Percentiles rank a stretch among this genome's conserved stretches.
phyloP scores from a whole-genome alignment of 2,888 invertebrate genomes.

The Abscondita cerata region DNA sequence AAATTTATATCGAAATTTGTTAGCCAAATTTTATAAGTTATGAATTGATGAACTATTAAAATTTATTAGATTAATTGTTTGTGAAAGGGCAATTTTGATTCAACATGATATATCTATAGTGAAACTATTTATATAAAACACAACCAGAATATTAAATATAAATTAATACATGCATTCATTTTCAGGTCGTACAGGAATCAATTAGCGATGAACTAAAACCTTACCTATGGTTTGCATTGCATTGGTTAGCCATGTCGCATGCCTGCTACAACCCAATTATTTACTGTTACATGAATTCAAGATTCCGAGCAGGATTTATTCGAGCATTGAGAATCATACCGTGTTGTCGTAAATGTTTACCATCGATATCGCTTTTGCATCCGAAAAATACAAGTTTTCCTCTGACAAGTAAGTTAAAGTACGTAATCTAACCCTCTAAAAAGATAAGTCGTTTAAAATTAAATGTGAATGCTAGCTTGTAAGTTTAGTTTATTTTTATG shows the following conservation, averaged over 20 bases:
- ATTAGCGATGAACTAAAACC: slow-evolving; percentile 64
- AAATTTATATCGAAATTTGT: too few species aligned
- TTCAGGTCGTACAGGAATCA: slow-evolving; percentile 52
- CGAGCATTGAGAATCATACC: slow-evolving; percentile 66
- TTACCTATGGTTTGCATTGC: slow-evolving; percentile 79
- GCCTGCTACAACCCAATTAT: slow-evolving; percentile 89
- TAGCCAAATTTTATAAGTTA: too few species aligned
- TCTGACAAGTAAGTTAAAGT: slow-evolving; percentile 46
- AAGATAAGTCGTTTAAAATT: too few species aligned
- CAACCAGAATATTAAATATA: too few species aligned
- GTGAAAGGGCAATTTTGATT: too few species aligned
- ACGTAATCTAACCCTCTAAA: slow-evolving; percentile 15
- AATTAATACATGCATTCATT: background rate
- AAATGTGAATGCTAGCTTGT: background rate
- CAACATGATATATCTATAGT: too few species aligned
- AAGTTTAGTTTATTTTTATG: background rate
- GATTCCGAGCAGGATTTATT: slow-evolving; percentile 76
- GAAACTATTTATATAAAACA: too few species aligned
- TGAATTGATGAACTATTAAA: too few species aligned
- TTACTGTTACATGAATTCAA: slow-evolving; percentile 86
- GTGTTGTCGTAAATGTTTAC: slow-evolving; percentile 59
- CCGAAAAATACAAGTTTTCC: slow-evolving; percentile 41
- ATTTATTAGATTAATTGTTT: too few species aligned
- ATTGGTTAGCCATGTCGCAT: slow-evolving; percentile 89
- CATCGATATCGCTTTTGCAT: slow-evolving; percentile 33